phyloP scores from a whole-genome alignment of 2,797 vertebrate genomes.

The Argya squamiceps region DNA sequence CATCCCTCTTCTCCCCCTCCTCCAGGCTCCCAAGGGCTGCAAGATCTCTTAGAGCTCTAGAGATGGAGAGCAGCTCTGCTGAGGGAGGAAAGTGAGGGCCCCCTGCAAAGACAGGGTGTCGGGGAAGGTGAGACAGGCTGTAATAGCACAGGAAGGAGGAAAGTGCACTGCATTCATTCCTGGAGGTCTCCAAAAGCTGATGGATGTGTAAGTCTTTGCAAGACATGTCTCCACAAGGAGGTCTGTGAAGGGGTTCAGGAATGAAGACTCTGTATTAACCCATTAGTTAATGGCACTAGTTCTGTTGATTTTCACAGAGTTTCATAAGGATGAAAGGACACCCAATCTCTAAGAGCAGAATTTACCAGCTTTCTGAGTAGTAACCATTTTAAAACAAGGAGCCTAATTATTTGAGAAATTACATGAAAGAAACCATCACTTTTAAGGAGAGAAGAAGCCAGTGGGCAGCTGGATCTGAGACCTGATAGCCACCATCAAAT shows the following conservation, averaged over 20 bases:
- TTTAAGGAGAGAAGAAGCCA: background rate
- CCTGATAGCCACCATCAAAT: background rate
- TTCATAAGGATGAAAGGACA: fast-evolving
- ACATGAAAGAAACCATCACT: background rate
- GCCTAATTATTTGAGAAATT: background rate
- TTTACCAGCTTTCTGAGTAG: background rate
- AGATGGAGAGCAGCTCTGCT: too few relatives aligned
- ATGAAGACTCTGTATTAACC: background rate
- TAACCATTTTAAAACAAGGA: background rate
- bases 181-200: background rate
- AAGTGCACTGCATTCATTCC: background rate
- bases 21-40: background rate
- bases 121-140: background rate
- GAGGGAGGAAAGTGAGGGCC: background rate
- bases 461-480: background rate
- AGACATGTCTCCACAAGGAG: background rate
- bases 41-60: background rate
- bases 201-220: background rate
- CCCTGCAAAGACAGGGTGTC: fast-evolving
- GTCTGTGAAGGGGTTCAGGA: background rate
- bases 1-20: background rate
- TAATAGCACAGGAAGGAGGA: background rate
- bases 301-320: background rate
- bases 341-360: background rate
- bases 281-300: background rate